Evolutionary conservation across 2,797 vertebrate genomes (phyloP), one percentile per base, ranked within the genome.

Genomic region (Microchirus variegatus): DNA sequence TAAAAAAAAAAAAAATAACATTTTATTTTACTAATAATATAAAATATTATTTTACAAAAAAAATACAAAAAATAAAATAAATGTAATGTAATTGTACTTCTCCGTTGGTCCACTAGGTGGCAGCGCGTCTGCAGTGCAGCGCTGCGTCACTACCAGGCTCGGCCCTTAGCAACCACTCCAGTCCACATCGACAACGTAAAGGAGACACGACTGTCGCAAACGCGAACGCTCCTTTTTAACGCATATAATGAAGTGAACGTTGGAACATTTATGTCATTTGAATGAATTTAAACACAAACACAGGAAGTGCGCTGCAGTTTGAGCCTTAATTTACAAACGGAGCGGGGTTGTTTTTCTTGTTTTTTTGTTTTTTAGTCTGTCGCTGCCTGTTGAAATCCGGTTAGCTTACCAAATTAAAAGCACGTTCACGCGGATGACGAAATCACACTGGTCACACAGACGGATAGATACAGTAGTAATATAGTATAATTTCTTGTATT

Each of bases 161-260:
- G 75, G 54, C 80, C 78, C 75, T 38, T 81, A 69, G 78, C 78
- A 72, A 86, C 82, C 62, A 74, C 77, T 54, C 48, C 66, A 75
- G 77, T 91, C 92, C 93, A 94, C 93, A 93, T 92, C 88, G 87
- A 86, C 91, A 92, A 78, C 91, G 89, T 87, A 91, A 93, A 89
- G 77, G 2, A 77, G 10, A 15, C 1, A 10, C 10, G n/a, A 81
- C 44, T 89, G 92, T 91, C 91, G 92, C 65, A 88, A 91, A 89
- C 5, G 10, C 0, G 3, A 44, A 0, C n/a, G 8, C 46, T 14
- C 5, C 17, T 11, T 13, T 31, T 22, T 14, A 3, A 6, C 0
- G 5, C 8, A 3, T 44, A 16, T 8, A 44, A 9, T 44, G 2
- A 44, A 9, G 0, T 10, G 17, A 31, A 31, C n/a, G 3, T n/a